These are phyloP conservation scores for Drosophila aff. DNA, from an alignment of 1,140 invertebrate species.

Conservation along the genomic window DNA sequence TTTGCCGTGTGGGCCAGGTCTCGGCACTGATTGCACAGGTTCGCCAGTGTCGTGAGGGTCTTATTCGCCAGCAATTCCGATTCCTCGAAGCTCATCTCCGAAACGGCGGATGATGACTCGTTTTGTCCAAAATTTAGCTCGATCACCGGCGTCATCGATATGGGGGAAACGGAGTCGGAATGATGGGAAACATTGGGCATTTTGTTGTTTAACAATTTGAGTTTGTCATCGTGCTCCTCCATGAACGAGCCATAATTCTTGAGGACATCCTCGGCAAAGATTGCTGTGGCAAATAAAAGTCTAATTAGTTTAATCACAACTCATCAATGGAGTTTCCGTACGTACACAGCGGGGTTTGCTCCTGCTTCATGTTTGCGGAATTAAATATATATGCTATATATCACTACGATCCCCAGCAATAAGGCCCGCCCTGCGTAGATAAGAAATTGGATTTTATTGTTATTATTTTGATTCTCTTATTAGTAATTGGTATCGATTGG, in stretches of 20 bases:
- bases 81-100: conserved; percentile 87
- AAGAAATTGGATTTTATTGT: conserved; percentile 8
- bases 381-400: not conserved
- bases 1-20: conserved; percentile 89
- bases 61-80: conserved; percentile 93
- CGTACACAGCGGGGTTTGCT: conserved; percentile 36
- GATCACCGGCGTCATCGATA: conserved; percentile 48
- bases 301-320: not conserved
- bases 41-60: conserved; percentile 92
- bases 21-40: conserved; percentile 91
- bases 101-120: not conserved
- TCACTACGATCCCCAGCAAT: not conserved
- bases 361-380: conserved; percentile 23
- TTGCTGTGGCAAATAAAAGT: conserved; percentile 35
- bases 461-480: conserved; percentile 32
- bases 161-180: not conserved
- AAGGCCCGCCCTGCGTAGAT: not conserved
- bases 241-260: conserved; percentile 74
- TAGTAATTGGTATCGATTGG: conserved; percentile 10
- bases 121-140: conserved; percentile 47
- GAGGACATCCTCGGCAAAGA: conserved; percentile 78
- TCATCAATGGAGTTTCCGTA: not conserved
- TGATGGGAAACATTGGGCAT: not conserved
- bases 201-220: conserved; percentile 51
- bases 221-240: conserved; percentile 60